Percentiles rank a stretch among this genome's conserved stretches.
These are phyloP conservation scores for Ficedula albicollis DNA, from an alignment of 2,797 vertebrate species.

Conservation along the genomic window DNA sequence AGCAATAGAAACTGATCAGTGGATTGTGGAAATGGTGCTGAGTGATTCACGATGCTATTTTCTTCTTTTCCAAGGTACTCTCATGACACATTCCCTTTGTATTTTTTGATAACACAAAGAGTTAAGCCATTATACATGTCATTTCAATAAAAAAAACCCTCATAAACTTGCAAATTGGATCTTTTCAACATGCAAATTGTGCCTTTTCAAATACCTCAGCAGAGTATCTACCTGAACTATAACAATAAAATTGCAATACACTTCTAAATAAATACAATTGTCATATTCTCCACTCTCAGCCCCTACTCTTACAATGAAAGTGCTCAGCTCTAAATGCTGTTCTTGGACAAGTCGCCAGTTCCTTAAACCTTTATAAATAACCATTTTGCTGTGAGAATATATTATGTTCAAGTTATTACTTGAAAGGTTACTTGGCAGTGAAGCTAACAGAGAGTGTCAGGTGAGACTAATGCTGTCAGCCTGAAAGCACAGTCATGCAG, in stretches of 20 bases:
- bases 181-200: slow-evolving; percentile 38
- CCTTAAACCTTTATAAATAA: not conserved
- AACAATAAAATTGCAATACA: slow-evolving; percentile 32
- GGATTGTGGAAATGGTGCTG: not conserved
- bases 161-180: slow-evolving; percentile 37
- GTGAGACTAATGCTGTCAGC: not conserved
- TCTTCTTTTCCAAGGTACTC: not conserved
- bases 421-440: not conserved
- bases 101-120: slow-evolving; percentile 1
- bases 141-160: slow-evolving; percentile 15
- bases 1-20: not conserved
- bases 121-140: slow-evolving; percentile 26
- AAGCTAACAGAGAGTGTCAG: not conserved
- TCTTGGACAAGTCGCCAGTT: not conserved
- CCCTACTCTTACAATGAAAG: not conserved
- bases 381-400: not conserved
- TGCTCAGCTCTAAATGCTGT: not conserved
- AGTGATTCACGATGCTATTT: slow-evolving; percentile 19
- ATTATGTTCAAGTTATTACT: not conserved
- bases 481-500: not conserved
- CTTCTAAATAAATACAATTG: not conserved
- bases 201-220: slow-evolving; percentile 2
- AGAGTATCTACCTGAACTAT: slow-evolving; percentile 17
- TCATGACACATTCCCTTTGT: not conserved
- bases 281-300: not conserved